Base-by-base conservation (phyloP, 37 sponge, comb jelly and placozoan species). In the Dysidea cf. avara region DNA sequence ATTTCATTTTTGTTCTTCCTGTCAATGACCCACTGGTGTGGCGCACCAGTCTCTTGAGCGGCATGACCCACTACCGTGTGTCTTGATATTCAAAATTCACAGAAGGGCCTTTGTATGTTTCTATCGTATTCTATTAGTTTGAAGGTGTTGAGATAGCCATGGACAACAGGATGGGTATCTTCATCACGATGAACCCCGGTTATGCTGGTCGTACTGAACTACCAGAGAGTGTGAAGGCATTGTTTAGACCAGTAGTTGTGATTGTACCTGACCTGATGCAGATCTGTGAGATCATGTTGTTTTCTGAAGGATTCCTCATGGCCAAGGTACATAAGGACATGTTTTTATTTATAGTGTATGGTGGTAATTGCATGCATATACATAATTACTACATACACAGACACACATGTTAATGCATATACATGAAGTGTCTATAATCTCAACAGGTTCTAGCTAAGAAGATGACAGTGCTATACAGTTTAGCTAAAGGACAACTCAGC, bases 121-220 rank as follows among this genome's bases (percentile, higher is more conserved):
- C 11, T 12, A 21, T 20, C 24, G 17, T 20, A 20, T 25, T 22
- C n/a, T n/a, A n/a, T n/a, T 33, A 91, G 91, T 94, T 94, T 90
- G 95, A 94, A 87, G 96, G 96, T 18, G 72, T 81, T 61, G 96
- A 96, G 66, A 98, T 98, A 40, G 80, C 93, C 33, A 64, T 98
- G 77, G 99, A 98, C 61, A 66, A 71, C 40, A 76, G 93, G 20
- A 80, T 98, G 75, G 99, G 99, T 39, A 98, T 98, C 28, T 98
- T 95, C 88, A 98, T 98, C 69, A 98, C 99, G 18, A 98, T 98
- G 99, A 98, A 98, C 69, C 99, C 99, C 24, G 99, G 99, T 14
- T 98, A 98, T 66, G 99, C 99, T 53, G 99, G 99, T n/a, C 92
- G 99, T 65, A 98, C 99, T n/a, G 99, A 98, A 57, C 88, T 98